These are phyloP conservation scores for Baryphthengus martii DNA, from an alignment of 2,113 vertebrate genomes.

Conservation along the genomic window DNA sequence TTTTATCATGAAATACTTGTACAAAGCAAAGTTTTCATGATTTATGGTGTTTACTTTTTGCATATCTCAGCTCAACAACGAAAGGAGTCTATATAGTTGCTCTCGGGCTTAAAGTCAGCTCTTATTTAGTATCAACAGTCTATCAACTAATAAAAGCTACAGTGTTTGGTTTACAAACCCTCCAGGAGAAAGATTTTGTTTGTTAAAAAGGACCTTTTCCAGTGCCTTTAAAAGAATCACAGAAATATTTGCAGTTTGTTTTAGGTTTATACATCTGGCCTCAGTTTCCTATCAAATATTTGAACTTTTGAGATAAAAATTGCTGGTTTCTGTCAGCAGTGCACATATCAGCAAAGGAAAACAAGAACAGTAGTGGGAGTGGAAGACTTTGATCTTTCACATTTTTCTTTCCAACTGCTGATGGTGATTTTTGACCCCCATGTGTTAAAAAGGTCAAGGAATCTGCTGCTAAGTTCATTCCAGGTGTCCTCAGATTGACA, in stretches of 20 bases:
- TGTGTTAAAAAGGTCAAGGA: constrained; percentile 53
- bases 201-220: constrained; percentile 47
- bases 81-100: not conserved
- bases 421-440: constrained; percentile 39
- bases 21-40: constrained; percentile 28
- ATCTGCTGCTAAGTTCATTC: constrained; percentile 1
- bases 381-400: constrained; percentile 59
- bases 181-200: constrained; percentile 28
- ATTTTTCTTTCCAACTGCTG: constrained; percentile 35
- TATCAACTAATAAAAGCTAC: constrained; percentile 46
- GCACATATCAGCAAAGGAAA: constrained; percentile 54
- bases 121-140: constrained; percentile 55
- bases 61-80: constrained; percentile 22
- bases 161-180: constrained; percentile 40
- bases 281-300: constrained; percentile 68
- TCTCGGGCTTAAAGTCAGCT: constrained; percentile 25
- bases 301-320: constrained; percentile 49
- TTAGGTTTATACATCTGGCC: constrained; percentile 57
- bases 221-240: constrained; percentile 1
- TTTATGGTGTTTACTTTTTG: constrained; percentile 54
- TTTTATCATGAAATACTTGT: not conserved
- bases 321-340: constrained; percentile 36
- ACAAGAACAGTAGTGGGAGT: constrained; percentile 57
- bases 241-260: constrained; percentile 46
- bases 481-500: constrained; percentile 51